Base-by-base conservation (phyloP, 2,113 vertebrate genomes). In the Tachycineta bicolor region DNA sequence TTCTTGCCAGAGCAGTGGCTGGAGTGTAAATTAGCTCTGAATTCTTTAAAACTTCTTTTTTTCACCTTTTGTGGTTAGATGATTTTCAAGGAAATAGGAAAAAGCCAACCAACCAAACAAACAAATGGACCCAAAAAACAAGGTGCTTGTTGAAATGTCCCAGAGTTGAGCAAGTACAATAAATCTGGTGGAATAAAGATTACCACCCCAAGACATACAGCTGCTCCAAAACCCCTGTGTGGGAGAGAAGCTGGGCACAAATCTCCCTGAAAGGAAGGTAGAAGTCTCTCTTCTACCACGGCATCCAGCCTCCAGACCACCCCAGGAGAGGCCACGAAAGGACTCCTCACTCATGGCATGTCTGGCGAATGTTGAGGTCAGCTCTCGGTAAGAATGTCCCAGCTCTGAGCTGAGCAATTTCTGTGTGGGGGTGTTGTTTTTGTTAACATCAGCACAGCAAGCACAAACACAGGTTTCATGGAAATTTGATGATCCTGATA, bases 401-500 rank as follows among this genome's bases (percentile, higher is more conserved):
- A 29, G 34, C 74, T 79, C 44, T 76, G 52, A 79, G 37, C 53
- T 53, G 34, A 76, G 83, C 23, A 44, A 24, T 18, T 25, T 44
- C 50, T 89, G 29, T 0, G 0, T 56, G 73, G 64, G 64, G 10
- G 29, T 31, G 28, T 33, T 52, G 56, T 52, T 87, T 67, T 74
- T 74, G 21, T 84, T 89, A 79, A 41, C 49, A 83, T 56, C 84
- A 79, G 70, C 41, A 84, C 43, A 94, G 76, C 33, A 87, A 84
- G 62, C 19, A 85, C 62, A 89, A 93, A 91, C 56, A 89, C 33
- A 41, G n/a, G 56, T 79, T 94, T 89, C 17, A 3, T 7, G 55
- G 92, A 90, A 95, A 89, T 81, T 22, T 92, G 86, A 83, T 94
- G 80, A 62, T 70, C 69, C 80, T 56, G 89, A 92, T 86, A 83